These are phyloP conservation scores for Plecturocebus donacophilus DNA, from an alignment of 2,113 vertebrate species.

Conservation along the genomic window DNA sequence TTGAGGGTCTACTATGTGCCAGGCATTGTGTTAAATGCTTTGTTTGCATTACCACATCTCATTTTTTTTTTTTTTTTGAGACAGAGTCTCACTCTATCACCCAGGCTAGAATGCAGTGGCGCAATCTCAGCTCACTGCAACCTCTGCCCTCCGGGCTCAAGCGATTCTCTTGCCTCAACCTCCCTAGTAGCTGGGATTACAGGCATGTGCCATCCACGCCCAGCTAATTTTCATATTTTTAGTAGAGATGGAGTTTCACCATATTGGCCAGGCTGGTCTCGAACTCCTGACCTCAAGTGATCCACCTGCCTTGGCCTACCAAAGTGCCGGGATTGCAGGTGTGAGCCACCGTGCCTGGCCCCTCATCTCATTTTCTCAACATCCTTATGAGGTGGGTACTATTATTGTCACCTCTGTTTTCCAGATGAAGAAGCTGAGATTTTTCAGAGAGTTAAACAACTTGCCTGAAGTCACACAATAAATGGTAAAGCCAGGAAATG, in stretches of 20 bases:
- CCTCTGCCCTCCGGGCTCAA: too few species aligned
- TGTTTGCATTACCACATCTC: not conserved
- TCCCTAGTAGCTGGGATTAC: too few species aligned
- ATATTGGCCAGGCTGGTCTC: too few species aligned
- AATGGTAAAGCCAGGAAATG: not conserved
- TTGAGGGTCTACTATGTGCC: not conserved
- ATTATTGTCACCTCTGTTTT: not conserved
- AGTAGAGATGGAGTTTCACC: too few species aligned
- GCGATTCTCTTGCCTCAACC: too few species aligned
- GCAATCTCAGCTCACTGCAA: not conserved
- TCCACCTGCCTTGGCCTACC: too few species aligned
- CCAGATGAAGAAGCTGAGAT: not conserved
- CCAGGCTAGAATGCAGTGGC: not conserved
- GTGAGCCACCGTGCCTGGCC: too few species aligned
- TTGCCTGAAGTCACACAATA: not conserved
- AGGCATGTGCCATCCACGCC: too few species aligned
- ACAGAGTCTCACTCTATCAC: not conserved
- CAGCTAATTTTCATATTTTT: too few species aligned
- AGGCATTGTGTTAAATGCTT: not conserved
- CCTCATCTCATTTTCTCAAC: not conserved
- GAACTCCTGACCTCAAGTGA: too few species aligned
- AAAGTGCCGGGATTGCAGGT: too few species aligned
- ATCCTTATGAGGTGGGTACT: not conserved
- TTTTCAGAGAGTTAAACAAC: not conserved
- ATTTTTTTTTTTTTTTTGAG: not conserved